Evolutionary conservation across 2,888 invertebrate species (phyloP), one percentile per base, ranked within the genome.

Genomic region (Atethmia centrago): DNA sequence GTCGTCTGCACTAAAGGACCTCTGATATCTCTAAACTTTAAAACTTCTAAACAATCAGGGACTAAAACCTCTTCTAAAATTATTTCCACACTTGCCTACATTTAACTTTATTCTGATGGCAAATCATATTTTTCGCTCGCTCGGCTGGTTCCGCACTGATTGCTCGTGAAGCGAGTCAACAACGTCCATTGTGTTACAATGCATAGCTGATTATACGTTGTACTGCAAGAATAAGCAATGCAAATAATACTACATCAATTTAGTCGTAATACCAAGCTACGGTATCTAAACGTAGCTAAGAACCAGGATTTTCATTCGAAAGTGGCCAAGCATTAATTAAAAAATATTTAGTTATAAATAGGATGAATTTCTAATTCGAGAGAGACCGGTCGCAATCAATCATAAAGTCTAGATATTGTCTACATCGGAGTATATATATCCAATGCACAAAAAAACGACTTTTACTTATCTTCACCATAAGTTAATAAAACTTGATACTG

Each of bases 161-260:
- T 77, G 36, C 51, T 66, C 61, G 55, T 10, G n/a, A 71, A 56
- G 67, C 68, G 63, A 71, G 59, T 62, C 68, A 55, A 66, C 71
- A n/a, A n/a, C 28, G 31, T 36, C 49, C 74, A 42, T 53, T 61
- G 53, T 61, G 42, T 73, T 71, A 61, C 56, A 67, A 55, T 68
- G 47, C 70, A 56, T 51, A n/a, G 14, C 45, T 66, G 63, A 53
- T 68, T 56, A 51, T 47, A 64, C 3, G 45, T 49, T 58, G 75
- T 65, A 77, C 71, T 70, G 47, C 66, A 70, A 80, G 45, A 80
- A 47, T 62, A 45, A 80, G 40, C 51, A 80, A 74, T 66, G 28
- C 28, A 31, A 66, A 80, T 65, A 66, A 80, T 65, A 49, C 53
- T 14, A 61, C 25, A 47, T 64, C 31, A 59, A 64, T 80, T 55